These are phyloP conservation scores for Troides aeacus DNA, from an alignment of 2,888 invertebrate genomes.

Conservation along the genomic window DNA sequence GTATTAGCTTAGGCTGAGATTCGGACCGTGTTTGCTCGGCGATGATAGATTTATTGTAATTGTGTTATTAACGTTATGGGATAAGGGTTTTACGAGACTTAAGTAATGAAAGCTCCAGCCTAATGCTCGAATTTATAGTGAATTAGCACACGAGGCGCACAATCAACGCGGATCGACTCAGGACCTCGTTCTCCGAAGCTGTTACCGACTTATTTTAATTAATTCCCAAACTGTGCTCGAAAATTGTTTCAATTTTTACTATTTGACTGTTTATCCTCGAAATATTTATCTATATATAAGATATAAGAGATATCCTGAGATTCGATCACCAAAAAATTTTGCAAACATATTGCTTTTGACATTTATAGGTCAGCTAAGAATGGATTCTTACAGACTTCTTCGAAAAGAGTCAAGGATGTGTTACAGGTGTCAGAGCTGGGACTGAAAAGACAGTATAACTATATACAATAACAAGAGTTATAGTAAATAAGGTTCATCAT, in stretches of 20 bases:
- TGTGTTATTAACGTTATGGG: slow-evolving; percentile 81
- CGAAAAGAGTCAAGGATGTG: no score
- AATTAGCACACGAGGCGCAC: slow-evolving; percentile 68
- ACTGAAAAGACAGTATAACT: neutral
- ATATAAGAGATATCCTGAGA: no score
- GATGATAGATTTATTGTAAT: slow-evolving; percentile 81
- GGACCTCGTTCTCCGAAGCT: slow-evolving; percentile 25
- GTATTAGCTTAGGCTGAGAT: slow-evolving; percentile 80
- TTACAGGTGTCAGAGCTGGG: no score
- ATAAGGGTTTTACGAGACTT: slow-evolving; percentile 79
- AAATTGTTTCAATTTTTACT: neutral
- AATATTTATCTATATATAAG: neutral
- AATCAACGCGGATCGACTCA: slow-evolving; percentile 20
- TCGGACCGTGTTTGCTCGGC: slow-evolving; percentile 77
- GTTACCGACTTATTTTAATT: slow-evolving; percentile 20
- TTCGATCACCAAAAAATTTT: no score
- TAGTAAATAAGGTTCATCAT: slow-evolving; percentile 32
- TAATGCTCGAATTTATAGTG: slow-evolving; percentile 76
- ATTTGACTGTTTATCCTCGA: neutral
- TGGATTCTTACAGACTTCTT: no score
- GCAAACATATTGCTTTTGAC: no score
- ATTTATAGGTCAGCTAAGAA: no score
- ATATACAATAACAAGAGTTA: neutral
- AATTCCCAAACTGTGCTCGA: neutral
- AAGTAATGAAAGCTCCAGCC: slow-evolving; percentile 77